phyloP scores from a whole-genome alignment of 2,113 vertebrate species.

The Oreochromis tanganicae region DNA sequence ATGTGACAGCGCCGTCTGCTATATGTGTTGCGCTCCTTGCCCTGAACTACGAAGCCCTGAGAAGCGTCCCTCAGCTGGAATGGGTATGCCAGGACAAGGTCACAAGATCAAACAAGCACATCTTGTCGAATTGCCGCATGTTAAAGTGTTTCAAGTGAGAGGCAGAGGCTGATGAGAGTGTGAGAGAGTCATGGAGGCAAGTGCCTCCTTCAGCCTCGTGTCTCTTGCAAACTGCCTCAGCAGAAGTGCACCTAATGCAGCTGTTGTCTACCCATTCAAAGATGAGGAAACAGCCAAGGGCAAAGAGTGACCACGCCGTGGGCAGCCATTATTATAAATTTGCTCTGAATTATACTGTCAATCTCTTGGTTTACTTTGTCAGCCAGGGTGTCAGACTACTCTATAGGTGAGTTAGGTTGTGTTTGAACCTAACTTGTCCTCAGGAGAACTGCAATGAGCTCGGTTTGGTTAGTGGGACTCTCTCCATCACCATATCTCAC shows the following conservation, averaged over 20 bases:
- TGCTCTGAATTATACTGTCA: conserved; percentile 17
- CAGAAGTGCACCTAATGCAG: not conserved
- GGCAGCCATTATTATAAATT: not conserved
- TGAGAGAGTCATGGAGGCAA: not conserved
- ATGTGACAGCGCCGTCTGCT: conserved; percentile 21
- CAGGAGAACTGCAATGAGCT: conserved; percentile 34
- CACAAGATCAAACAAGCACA: conserved; percentile 6
- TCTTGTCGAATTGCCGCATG: not conserved
- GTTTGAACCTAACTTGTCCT: conserved; percentile 51
- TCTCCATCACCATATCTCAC: conserved; percentile 59
- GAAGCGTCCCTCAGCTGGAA: not conserved
- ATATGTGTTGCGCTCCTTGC: not conserved
- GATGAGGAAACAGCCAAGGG: not conserved
- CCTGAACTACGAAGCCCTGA: not conserved
- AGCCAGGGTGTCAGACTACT: not conserved
- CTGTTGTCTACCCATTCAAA: not conserved
- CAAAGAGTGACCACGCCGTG: not conserved
- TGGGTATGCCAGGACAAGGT: not conserved
- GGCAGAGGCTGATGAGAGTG: not conserved
- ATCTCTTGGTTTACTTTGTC: conserved; percentile 6
- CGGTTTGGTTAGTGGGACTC: conserved; percentile 64
- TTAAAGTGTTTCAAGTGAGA: not conserved
- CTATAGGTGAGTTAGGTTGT: conserved; percentile 42
- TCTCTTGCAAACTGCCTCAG: not conserved
- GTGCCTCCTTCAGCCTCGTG: not conserved